These are phyloP conservation scores for Ailurus styani DNA, from an alignment of 2,113 vertebrate species.

Conservation along the genomic window DNA sequence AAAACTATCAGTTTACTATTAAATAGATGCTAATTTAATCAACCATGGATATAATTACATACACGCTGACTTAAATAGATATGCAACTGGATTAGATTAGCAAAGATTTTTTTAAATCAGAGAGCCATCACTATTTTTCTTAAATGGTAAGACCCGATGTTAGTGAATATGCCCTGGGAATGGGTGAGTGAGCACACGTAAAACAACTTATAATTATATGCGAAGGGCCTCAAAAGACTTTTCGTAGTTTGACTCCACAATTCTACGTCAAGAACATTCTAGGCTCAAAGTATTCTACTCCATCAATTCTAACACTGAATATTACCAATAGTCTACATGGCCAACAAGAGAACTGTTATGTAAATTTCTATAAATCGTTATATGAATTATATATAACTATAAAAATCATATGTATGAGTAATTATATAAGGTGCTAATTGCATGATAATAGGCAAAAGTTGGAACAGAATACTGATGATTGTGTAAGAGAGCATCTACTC, in stretches of 20 bases:
- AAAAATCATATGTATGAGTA: neutral
- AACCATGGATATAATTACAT: neutral
- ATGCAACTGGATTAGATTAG: neutral
- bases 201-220: neutral
- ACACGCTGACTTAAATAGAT: neutral
- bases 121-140: neutral
- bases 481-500: neutral
- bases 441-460: neutral
- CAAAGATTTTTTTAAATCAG: neutral
- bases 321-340: neutral
- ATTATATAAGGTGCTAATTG: neutral
- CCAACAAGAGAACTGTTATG: neutral
- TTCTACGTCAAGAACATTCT: neutral
- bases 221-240: neutral
- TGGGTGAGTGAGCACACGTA: neutral
- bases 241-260: neutral
- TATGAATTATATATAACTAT: neutral
- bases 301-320: neutral
- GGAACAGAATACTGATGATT: neutral
- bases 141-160: neutral
- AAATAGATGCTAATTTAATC: conserved; percentile 22
- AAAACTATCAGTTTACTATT: neutral
- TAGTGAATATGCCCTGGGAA: neutral
- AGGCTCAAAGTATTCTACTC: neutral
- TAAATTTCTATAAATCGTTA: neutral